Base-by-base conservation (phyloP, 2,888 invertebrate genomes). In the Trissolcus japonicus region DNA sequence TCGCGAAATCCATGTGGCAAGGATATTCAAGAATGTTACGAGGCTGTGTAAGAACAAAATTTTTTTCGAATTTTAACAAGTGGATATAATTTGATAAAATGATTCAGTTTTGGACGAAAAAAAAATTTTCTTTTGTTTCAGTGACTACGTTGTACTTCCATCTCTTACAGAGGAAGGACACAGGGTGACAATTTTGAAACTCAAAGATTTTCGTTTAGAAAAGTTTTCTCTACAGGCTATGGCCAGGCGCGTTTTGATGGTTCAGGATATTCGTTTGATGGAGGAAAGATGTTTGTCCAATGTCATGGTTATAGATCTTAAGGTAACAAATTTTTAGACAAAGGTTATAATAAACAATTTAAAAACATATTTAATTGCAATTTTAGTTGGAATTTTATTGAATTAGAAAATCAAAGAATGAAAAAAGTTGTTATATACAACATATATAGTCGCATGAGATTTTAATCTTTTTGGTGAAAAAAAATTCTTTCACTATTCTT, bases 251-350 rank as follows among this genome's bases (percentile, higher is more conserved):
- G 83, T 89, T 25, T 79, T 89, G 16, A 89, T 89, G 89, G 84
- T 87, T 4, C 81, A 87, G 80, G 89, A 89, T 62, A 79, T 81
- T 65, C 85, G 89, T 57, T 76, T 89, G 17, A 76, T 83, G 19
- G 88, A 88, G 65, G 89, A 89, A 80, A 71, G 82, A 17, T 86
- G 86, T 71, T 78, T 89, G 35, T 87, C 87, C 14, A 88, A 88
- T 73, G 80, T 89, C 14, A 87, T 89, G 86, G 62, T 89, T 25
- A 65, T 88, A n/a, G 88, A 89, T 83, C 82, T 88, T 35, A 80
- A 89, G 85, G 88, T 89, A 79, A 54, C 59, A 6, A 29, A 0
- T 11, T 35, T 35, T 35, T 25, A 25, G 0, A 25, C 2, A 25
- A 25, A 25, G 25, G n/a, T n/a, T n/a, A n/a, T 21, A 2, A 21